Evolutionary conservation across 2,113 vertebrate genomes (phyloP).

Genomic region (Chrysochloris asiatica): DNA sequence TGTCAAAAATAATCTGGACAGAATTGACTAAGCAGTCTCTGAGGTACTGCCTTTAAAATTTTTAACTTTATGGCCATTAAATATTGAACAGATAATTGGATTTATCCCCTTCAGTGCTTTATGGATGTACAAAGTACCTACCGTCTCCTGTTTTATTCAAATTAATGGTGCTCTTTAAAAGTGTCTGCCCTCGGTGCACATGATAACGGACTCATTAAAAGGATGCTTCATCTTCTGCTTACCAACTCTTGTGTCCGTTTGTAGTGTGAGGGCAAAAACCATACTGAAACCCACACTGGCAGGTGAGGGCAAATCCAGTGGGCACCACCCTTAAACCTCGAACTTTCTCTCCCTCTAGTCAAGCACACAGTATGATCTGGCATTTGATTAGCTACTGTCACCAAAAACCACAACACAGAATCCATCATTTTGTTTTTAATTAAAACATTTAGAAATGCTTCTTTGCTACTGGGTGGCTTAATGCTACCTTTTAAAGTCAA

Average conservation of each 20-base stretch:
- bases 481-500: neutral
- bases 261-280: constrained; percentile 53
- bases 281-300: neutral
- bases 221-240: constrained; percentile 57
- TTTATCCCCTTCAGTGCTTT: constrained; percentile 68
- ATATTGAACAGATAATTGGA: constrained; percentile 23
- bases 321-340: constrained; percentile 29
- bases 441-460: constrained; percentile 46
- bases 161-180: constrained; percentile 44
- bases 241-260: constrained; percentile 64
- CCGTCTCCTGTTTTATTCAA: constrained; percentile 48
- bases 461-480: neutral
- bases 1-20: constrained; percentile 78
- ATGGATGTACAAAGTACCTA: constrained; percentile 61
- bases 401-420: constrained; percentile 56
- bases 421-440: constrained; percentile 56
- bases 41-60: constrained; percentile 70
- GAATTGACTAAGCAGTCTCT: constrained; percentile 79
- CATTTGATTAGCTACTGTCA: constrained; percentile 25
- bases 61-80: constrained; percentile 72
- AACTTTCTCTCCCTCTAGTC: constrained; percentile 37
- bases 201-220: constrained; percentile 51
- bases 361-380: neutral
- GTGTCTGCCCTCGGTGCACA: neutral
- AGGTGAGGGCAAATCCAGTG: constrained; percentile 50